Conservation (phyloP, 2,888 invertebrate species). For the Apeira syringaria region DNA sequence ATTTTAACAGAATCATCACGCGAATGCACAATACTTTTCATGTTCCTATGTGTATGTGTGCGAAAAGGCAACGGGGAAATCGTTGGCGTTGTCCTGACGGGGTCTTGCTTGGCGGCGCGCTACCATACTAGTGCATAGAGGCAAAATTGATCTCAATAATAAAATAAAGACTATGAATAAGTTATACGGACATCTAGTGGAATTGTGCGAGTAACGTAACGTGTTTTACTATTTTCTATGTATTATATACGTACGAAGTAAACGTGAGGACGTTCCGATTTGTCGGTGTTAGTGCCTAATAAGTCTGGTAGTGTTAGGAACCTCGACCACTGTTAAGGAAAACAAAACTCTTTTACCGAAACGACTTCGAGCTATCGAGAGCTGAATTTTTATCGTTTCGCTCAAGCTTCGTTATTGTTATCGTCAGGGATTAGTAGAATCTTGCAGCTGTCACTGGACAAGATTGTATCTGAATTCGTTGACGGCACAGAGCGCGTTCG, state of each 20-base stretch:
- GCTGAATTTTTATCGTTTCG: conserved; percentile 48
- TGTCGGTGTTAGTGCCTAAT: conserved; percentile 78
- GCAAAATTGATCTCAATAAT: conserved; percentile 81
- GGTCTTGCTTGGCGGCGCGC: conserved; percentile 47
- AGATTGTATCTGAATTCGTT: conserved; percentile 60
- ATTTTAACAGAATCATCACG: conserved; percentile 32
- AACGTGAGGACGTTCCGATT: conserved; percentile 59
- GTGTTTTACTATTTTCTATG: conserved; percentile 77
- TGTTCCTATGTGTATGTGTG: conserved; percentile 13
- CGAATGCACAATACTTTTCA: conserved; percentile 13
- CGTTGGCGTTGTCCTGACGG: conserved; percentile 23
- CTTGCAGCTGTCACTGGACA: conserved; percentile 47
- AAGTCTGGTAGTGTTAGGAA: conserved; percentile 73
- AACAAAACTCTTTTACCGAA: conserved; percentile 58
- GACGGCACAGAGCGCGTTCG: conserved; percentile 9
- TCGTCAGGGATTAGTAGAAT: conserved; percentile 51
- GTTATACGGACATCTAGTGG: conserved; percentile 75
- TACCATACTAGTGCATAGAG: conserved; percentile 61
- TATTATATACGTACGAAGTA: conserved; percentile 58
- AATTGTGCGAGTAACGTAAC: conserved; percentile 74
- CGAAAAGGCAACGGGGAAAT: conserved; percentile 34
- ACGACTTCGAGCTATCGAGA: conserved; percentile 67
- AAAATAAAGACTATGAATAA: conserved; percentile 73
- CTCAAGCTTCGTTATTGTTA: conserved; percentile 28
- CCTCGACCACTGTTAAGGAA: conserved; percentile 46